Evolutionary conservation across 2,797 vertebrate genomes (phyloP).

Genomic region (Pseudochirops corinnae): DNA sequence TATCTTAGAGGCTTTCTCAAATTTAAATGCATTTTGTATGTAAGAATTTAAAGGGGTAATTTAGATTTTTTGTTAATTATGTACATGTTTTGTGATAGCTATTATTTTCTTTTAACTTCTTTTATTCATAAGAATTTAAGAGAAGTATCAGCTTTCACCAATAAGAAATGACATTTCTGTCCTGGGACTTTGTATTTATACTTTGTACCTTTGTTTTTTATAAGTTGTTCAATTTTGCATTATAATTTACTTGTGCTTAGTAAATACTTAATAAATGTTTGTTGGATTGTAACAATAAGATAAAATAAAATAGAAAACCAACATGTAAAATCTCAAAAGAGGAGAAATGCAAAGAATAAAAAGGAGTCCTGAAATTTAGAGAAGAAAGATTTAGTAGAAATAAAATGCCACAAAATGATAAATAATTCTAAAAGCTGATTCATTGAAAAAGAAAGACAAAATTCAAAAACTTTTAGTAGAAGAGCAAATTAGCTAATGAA

Average conservation of each 20-base stretch:
- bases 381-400: too few relatives aligned
- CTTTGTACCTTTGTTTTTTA: not conserved
- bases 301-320: too few relatives aligned
- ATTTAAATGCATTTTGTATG: slow-evolving; percentile 35
- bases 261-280: not conserved
- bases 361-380: too few relatives aligned
- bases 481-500: too few relatives aligned
- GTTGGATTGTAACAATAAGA: not conserved
- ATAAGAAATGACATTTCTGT: not conserved
- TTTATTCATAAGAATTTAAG: slow-evolving; percentile 27
- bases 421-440: too few relatives aligned
- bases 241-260: not conserved
- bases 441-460: too few relatives aligned
- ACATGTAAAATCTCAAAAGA: too few relatives aligned
- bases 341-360: too few relatives aligned
- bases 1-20: slow-evolving; percentile 4
- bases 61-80: not conserved
- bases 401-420: too few relatives aligned
- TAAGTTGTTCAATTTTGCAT: not conserved
- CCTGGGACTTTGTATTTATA: not conserved
- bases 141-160: not conserved
- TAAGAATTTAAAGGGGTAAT: not conserved
- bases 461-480: too few relatives aligned
- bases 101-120: slow-evolving; percentile 51
- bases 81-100: not conserved